phyloP scores from a whole-genome alignment of 2,888 invertebrate species.

The Ormyrus pomaceus region DNA sequence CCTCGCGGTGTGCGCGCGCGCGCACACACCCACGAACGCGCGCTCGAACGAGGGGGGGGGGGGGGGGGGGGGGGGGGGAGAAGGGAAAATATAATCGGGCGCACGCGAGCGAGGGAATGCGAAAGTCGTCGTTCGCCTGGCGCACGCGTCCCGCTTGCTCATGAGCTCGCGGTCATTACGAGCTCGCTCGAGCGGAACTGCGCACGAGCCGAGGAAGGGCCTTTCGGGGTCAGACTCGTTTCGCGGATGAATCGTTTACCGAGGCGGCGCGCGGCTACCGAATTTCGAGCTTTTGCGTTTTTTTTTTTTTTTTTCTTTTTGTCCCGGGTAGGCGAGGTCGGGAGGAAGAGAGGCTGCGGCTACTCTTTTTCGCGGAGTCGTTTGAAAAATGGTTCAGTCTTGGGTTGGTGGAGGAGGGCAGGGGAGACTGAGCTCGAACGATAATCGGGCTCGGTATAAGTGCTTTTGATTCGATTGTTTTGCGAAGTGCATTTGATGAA shows the following conservation, averaged over 20 bases:
- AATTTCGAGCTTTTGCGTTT: neutral
- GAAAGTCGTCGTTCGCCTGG: too few relatives aligned
- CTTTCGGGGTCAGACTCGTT: slow-evolving; percentile 39
- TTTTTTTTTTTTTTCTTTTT: neutral
- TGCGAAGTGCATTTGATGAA: too few relatives aligned
- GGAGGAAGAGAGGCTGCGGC: neutral
- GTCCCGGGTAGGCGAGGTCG: slow-evolving; percentile 5
- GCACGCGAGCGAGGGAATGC: too few relatives aligned
- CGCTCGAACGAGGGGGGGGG: too few relatives aligned
- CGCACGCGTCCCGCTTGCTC: too few relatives aligned
- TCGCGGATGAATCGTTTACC: neutral
- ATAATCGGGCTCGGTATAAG: neutral
- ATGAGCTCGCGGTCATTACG: neutral
- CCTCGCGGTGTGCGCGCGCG: too few relatives aligned
- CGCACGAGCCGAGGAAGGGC: slow-evolving; percentile 10
- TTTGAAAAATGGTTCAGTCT: slow-evolving; percentile 37
- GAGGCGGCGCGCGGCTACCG: neutral
- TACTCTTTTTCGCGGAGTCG: neutral
- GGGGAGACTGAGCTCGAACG: neutral
- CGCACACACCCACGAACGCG: neutral
- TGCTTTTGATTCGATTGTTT: neutral
- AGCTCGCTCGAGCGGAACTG: slow-evolving; percentile 60
- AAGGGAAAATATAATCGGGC: too few relatives aligned
- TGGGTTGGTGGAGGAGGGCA: neutral
- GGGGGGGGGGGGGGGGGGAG: too few relatives aligned